A percentile compares a stretch with the other conserved stretches of the same genome.
phyloP scores from a whole-genome alignment of 2,113 vertebrate species.

The Nipponia nippon region DNA sequence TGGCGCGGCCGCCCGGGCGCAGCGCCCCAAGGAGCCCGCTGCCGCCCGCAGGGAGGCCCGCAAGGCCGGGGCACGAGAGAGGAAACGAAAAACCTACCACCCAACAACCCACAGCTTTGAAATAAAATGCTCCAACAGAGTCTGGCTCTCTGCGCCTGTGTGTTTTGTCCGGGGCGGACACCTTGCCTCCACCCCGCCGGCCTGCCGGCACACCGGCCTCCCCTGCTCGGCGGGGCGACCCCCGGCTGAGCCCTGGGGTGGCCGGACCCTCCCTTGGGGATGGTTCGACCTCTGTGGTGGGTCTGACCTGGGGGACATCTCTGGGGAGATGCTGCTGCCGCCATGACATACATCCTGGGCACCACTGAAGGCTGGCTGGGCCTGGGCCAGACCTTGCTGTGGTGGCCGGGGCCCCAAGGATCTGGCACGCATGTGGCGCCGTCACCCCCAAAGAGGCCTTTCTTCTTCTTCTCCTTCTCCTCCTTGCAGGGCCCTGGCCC shows the following conservation, averaged over 20 bases:
- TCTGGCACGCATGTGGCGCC: not conserved
- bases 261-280: not conserved
- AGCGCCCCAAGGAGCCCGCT: not conserved
- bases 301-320: not conserved
- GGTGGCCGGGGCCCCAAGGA: rapidly evolving
- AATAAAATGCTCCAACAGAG: conserved; percentile 74
- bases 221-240: conserved; percentile 17
- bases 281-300: rapidly evolving
- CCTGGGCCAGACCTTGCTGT: not conserved
- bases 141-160: conserved; percentile 52
- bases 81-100: not conserved
- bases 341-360: rapidly evolving
- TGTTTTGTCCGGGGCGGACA: conserved; percentile 19
- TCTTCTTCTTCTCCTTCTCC: not conserved
- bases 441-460: not conserved
- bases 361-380: rapidly evolving
- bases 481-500: rapidly evolving
- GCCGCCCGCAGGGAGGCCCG: not conserved
- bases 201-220: not conserved
- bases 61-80: not conserved
- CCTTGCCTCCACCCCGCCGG: rapidly evolving
- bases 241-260: not conserved
- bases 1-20: rapidly evolving
- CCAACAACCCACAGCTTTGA: not conserved
- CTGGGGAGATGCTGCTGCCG: rapidly evolving